Evolutionary conservation across 2,113 vertebrate genomes (phyloP), one percentile per base, ranked within the genome.

Genomic region (Anolis carolinensis): DNA sequence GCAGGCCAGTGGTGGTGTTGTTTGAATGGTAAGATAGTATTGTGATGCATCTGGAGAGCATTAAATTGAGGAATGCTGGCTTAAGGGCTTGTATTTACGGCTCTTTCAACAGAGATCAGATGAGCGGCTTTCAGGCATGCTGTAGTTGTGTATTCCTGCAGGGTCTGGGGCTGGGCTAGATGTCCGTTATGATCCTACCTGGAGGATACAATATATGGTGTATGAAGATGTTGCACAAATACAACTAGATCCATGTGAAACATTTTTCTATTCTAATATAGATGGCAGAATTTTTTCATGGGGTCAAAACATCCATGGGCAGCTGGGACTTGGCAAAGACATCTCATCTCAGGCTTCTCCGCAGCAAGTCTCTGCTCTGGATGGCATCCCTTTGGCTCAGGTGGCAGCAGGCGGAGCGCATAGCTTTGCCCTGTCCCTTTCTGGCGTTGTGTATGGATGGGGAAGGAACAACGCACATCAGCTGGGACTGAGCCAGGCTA

Each of bases 251-350:
- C 48, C 30, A 13, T 55, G 13, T 55, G 3, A 55, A 55, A 55
- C 16, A 13, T 48, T 14, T 48, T 36, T 5, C 8, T 77, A 62
- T 63, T 82, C 48, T 34, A 59, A 34, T 93, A 78, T 50, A 93
- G 98, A 97, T 97, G 97, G 98, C 62, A 96, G 97, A 90, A 92
- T 98, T 87, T 98, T 97, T 93, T 96, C 97, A 0, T 98, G 98
- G 98, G 98, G 95, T 34, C 92, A 97, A 93, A 98, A 98, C 91
- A 91, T 83, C 67, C 93, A 95, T 0, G 98, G 98, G 74, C 98
- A 98, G 92, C 95, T 98, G 0, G 98, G 98, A 48, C 82, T 98
- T 75, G 98, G 97, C 13, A 96, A 94, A 86, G 94, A 85, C 5
- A 91, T 95, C 72, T 79, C 92, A 65, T 96, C 95, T 78, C 93